Base-by-base conservation (phyloP, 2,888 invertebrate species). In the Podotricha telesiphe region DNA sequence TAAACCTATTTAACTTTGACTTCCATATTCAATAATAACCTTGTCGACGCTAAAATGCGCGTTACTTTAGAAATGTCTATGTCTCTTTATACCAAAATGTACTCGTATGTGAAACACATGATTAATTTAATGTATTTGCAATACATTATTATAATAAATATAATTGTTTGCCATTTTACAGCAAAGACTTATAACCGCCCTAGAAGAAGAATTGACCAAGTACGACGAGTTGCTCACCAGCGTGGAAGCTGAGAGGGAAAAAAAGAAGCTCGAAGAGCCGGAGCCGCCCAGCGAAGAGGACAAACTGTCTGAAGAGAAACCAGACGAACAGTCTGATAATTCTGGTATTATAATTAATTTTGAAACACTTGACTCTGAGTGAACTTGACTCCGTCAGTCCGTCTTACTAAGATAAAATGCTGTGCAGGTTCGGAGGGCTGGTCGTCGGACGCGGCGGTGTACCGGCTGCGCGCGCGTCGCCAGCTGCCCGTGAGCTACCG, bases 401-500 rank as follows among this genome's bases (percentile, higher is more conserved):
- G n/a, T n/a, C n/a, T n/a, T n/a, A n/a, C n/a, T n/a, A n/a, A n/a
- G n/a, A n/a, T n/a, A n/a, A 28, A 28, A 28, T 28, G 28, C 28
- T 28, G 28, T 7, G 19, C 28, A 34, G 40, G 70, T 76, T 82
- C 81, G 22, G 85, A 77, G 37, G 83, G 82, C 58, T 89, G 87
- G 70, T 86, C 86, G 34, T 95, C 95, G 28, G 94, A 95, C 76
- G 97, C 96, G 13, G 93, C 85, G 6, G 96, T 97, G 77, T 98
- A 98, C 89, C 96, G 98, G 70, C 90, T 98, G 77, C 94, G 98
- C 19, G 96, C 97, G 78, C 94, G 98, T 19, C 93, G 96, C 0
- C 95, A 96, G 80, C 95, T 97, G 55, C 96, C 96, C 75, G 96
- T 97, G 67, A 97, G 96, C 84, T 96, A 97, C 81, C 95, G 96